phyloP scores from a whole-genome alignment of 2,888 invertebrate genomes.

The Eilema sororculum region DNA sequence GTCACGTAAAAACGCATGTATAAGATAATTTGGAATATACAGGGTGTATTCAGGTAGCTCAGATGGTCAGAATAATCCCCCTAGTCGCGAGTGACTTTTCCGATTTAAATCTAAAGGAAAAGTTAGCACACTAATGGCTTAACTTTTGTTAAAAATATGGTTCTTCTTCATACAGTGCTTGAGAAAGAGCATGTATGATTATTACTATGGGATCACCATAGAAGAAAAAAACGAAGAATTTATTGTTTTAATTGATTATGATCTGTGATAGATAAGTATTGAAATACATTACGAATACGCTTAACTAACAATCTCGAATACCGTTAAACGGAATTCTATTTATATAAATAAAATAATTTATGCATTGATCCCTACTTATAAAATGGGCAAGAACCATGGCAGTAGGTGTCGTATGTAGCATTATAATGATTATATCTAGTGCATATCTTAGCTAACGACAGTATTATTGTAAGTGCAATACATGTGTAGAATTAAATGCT shows the following conservation, averaged over 20 bases:
- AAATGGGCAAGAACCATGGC: not conserved
- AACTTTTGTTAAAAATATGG: no score
- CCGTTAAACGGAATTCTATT: not conserved
- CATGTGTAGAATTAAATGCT: slow-evolving; percentile 23
- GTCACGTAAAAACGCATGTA: no score
- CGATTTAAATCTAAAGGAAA: no score
- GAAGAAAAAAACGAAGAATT: no score
- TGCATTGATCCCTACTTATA: not conserved
- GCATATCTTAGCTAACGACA: slow-evolving; percentile 7
- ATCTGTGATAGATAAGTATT: not conserved
- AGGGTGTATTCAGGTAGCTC: no score
- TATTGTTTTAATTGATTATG: not conserved
- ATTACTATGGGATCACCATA: no score
- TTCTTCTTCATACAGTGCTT: not conserved
- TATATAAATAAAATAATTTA: not conserved
- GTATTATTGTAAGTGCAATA: slow-evolving; percentile 23
- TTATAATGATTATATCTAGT: not conserved
- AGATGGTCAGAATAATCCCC: no score
- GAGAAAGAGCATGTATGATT: no score
- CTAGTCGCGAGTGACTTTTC: no score
- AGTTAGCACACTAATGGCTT: no score
- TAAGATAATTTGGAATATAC: no score
- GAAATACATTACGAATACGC: not conserved
- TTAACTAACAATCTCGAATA: not conserved
- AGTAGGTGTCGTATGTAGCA: not conserved